Percentiles rank a stretch among this genome's conserved stretches.
Evolutionary conservation across 2,888 invertebrate species (phyloP).

Genomic region (Notodonta dromedarius): DNA sequence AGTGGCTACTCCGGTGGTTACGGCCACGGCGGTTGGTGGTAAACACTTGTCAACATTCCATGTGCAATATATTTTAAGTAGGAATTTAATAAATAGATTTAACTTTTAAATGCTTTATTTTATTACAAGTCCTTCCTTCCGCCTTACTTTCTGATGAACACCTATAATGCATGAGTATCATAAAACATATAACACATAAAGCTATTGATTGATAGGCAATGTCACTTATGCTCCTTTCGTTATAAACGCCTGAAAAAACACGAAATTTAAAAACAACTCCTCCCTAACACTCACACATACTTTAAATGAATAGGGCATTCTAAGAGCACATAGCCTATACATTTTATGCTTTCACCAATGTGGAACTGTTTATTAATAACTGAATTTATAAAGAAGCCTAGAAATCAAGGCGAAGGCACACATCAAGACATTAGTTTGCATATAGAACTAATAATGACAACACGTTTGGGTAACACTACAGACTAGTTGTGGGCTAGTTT

Average conservation of each 20-base stretch:
- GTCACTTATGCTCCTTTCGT: no score
- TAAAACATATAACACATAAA: no score
- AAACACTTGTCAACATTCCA: conserved; percentile 21
- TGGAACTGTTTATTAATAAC: background rate
- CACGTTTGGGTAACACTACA: background rate
- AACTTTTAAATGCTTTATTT: no score
- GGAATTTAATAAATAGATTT: conserved; percentile 7
- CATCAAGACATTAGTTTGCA: background rate
- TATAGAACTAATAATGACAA: background rate
- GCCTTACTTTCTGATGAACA: no score
- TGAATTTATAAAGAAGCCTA: background rate
- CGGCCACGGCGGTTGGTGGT: conserved; percentile 36
- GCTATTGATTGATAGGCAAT: no score
- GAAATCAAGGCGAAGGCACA: background rate
- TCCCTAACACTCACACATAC: no score
- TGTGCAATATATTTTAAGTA: background rate
- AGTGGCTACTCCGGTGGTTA: conserved; percentile 15
- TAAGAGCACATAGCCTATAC: no score
- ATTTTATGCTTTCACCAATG: background rate
- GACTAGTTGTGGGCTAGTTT: background rate
- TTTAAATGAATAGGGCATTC: no score
- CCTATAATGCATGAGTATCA: no score
- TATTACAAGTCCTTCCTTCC: no score
- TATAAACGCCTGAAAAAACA: no score
- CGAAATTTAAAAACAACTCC: no score